Percentiles rank a stretch among this genome's conserved stretches.
phyloP scores from a whole-genome alignment of 1,140 invertebrate species.

The Ctenoplectra terminalis region DNA sequence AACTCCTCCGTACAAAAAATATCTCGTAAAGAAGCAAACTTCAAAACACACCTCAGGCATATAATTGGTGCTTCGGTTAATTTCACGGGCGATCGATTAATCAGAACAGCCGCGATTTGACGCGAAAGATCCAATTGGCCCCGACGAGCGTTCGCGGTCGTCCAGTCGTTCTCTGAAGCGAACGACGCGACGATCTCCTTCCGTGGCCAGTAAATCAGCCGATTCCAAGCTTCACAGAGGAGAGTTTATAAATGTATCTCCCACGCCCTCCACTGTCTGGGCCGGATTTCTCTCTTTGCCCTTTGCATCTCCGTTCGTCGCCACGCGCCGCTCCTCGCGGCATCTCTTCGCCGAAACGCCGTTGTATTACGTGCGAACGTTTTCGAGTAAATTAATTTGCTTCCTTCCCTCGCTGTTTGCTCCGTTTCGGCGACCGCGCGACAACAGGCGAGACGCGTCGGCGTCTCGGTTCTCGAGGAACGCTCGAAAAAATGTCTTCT shows the following conservation, averaged over 20 bases:
- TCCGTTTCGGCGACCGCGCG: too few relatives aligned
- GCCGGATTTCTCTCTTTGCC: slow-evolving; percentile 68
- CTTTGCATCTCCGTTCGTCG: slow-evolving; percentile 43
- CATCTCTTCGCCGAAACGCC: slow-evolving; percentile 31
- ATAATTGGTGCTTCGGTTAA: not conserved
- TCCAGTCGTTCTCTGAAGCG: slow-evolving; percentile 54
- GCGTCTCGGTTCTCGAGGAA: slow-evolving; percentile 6
- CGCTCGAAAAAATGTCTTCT: not conserved
- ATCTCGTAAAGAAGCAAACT: too few relatives aligned
- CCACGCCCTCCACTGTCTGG: slow-evolving; percentile 78
- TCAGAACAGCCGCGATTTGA: slow-evolving; percentile 29
- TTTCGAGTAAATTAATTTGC: slow-evolving; percentile 67
- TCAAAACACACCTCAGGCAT: not conserved
- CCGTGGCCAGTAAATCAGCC: slow-evolving; percentile 68
- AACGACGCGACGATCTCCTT: slow-evolving; percentile 57
- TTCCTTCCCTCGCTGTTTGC: slow-evolving; percentile 37
- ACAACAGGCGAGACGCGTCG: slow-evolving; percentile 34
- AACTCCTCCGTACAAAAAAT: too few relatives aligned
- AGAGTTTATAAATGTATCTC: slow-evolving; percentile 79
- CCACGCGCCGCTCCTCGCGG: not conserved
- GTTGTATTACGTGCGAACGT: slow-evolving; percentile 60
- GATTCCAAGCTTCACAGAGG: slow-evolving; percentile 66
- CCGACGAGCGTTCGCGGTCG: too few relatives aligned
- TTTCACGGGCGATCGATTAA: slow-evolving; percentile 44
- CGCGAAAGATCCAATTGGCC: slow-evolving; percentile 15